Percentiles rank a stretch among this genome's conserved stretches.
Conservation (phyloP, 2,888 invertebrate genomes). For the Troides aeacus region DNA sequence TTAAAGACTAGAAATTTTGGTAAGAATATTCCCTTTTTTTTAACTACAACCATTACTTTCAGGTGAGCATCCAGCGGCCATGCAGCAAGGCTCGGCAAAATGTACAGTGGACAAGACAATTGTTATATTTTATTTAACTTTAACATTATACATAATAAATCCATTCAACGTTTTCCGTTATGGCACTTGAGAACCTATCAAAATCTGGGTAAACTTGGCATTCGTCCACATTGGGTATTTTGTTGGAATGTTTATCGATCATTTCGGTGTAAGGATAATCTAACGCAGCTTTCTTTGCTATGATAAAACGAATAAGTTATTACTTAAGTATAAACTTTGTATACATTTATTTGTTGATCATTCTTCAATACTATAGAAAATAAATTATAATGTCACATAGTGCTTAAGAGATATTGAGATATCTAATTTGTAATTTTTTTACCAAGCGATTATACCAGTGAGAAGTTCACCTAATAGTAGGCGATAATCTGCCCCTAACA, state of each 20-base stretch:
- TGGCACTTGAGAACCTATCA: conserved; percentile 54
- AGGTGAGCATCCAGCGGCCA: conserved; percentile 75
- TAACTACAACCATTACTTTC: conserved; percentile 33
- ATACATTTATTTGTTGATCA: background rate
- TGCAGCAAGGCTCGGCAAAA: conserved; percentile 73
- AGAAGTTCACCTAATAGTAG: too few species aligned
- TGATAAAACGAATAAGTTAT: conserved; percentile 5
- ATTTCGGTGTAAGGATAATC: conserved; percentile 23
- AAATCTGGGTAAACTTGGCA: conserved; percentile 16
- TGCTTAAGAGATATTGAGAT: background rate
- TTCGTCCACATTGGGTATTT: conserved; percentile 23
- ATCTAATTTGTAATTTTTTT: background rate
- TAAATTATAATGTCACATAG: background rate
- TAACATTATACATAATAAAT: conserved; percentile 48
- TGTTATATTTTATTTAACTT: conserved; percentile 51
- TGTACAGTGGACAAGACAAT: conserved; percentile 60
- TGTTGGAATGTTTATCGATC: conserved; percentile 23
- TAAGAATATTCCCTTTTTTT: too few species aligned
- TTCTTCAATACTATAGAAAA: background rate
- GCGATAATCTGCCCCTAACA: too few species aligned
- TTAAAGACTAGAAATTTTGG: too few species aligned
- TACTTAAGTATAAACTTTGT: background rate
- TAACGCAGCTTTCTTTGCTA: conserved; percentile 12
- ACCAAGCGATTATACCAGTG: too few species aligned
- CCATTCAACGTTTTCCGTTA: conserved; percentile 38